Conservation (phyloP, 35 echinoderm and acorn worm genomes). For the Eucidaris tribuloides region DNA sequence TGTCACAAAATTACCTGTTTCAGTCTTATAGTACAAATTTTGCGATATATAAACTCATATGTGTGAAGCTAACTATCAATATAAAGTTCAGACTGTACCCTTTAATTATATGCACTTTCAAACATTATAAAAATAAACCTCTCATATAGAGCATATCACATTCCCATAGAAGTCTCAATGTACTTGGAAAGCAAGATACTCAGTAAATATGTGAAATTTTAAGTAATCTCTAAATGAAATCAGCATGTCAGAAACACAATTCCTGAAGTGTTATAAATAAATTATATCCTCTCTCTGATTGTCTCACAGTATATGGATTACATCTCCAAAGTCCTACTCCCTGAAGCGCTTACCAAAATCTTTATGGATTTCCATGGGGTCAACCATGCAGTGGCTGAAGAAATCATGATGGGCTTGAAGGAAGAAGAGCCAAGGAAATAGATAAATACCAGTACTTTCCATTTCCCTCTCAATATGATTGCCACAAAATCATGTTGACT, state of each 20-base stretch:
- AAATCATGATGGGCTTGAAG: conserved; percentile 7
- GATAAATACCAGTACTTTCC: too few species aligned
- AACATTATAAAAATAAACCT: too few species aligned
- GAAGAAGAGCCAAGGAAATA: conserved; percentile 15
- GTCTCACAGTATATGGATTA: conserved; percentile 73
- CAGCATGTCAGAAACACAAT: not conserved
- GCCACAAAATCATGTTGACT: too few species aligned
- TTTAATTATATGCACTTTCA: too few species aligned
- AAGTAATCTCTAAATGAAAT: not conserved
- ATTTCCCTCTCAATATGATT: too few species aligned
- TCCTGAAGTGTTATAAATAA: not conserved
- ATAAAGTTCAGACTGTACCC: too few species aligned
- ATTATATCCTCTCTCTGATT: not conserved
- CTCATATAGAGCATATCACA: too few species aligned
- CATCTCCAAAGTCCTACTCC: conserved; percentile 72
- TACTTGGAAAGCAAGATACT: not conserved
- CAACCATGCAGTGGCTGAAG: conserved; percentile 39
- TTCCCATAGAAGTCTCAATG: too few species aligned
- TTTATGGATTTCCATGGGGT: conserved; percentile 71
- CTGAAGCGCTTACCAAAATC: conserved; percentile 72
- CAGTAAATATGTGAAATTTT: not conserved
- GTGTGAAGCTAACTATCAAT: too few species aligned
- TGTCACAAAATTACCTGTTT: too few species aligned
- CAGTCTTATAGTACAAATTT: too few species aligned
- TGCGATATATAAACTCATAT: too few species aligned